phyloP scores from a whole-genome alignment of 2,797 vertebrate genomes.

The Etheostoma nigrum region DNA sequence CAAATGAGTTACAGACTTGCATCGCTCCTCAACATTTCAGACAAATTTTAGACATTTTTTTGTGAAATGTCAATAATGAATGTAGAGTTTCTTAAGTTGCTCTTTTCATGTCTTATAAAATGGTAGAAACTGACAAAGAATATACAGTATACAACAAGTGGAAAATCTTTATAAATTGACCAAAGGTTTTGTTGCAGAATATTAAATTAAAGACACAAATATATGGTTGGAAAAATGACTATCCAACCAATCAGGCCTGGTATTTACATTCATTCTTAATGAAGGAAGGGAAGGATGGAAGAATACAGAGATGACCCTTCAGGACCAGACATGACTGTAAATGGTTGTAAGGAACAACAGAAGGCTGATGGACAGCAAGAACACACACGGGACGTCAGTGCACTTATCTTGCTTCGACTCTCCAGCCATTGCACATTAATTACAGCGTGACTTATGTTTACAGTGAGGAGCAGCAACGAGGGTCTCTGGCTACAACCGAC shows the following conservation, averaged over 20 bases:
- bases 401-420: constrained; percentile 51
- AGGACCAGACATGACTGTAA: constrained; percentile 69
- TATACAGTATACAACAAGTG: not conserved
- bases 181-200: constrained; percentile 1
- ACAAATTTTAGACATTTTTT: not conserved
- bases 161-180: not conserved
- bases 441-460: constrained; percentile 71
- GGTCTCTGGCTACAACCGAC: constrained; percentile 52
- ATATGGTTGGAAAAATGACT: constrained; percentile 64
- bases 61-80: not conserved
- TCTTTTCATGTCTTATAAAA: not conserved
- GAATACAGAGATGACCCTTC: constrained; percentile 88
- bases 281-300: constrained; percentile 85
- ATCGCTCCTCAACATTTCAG: not conserved
- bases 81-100: not conserved
- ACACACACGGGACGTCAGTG: constrained; percentile 55
- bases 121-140: not conserved
- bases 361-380: constrained; percentile 28
- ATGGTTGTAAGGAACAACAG: constrained; percentile 56
- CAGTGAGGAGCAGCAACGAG: constrained; percentile 43
- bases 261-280: constrained; percentile 99
- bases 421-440: constrained; percentile 52
- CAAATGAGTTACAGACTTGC: not conserved
- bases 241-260: constrained; percentile 97
- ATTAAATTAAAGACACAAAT: constrained; percentile 3